phyloP scores from a whole-genome alignment of 2,888 invertebrate genomes.

The Suillia variegata region DNA sequence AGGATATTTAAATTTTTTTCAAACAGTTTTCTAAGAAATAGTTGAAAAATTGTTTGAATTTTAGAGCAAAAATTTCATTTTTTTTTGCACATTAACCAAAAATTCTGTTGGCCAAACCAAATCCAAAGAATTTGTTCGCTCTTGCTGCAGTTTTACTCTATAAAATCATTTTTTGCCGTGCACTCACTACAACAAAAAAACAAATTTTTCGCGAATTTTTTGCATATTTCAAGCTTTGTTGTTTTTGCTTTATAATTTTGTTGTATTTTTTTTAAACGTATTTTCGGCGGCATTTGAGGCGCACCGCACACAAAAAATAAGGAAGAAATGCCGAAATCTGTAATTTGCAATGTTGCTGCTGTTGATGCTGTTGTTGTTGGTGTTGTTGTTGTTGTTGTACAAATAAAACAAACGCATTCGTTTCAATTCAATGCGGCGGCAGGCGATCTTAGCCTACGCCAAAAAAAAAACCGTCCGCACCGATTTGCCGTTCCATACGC shows the following conservation, averaged over 20 bases:
- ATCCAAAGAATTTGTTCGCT: too few species aligned
- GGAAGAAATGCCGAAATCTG: constrained; percentile 19
- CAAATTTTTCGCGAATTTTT: too few species aligned
- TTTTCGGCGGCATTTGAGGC: constrained; percentile 10
- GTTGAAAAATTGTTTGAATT: too few species aligned
- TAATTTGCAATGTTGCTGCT: constrained; percentile 24
- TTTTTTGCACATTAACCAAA: too few species aligned
- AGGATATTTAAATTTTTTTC: too few species aligned
- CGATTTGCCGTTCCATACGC: too few species aligned
- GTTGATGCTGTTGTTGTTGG: constrained; percentile 9
- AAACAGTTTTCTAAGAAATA: too few species aligned
- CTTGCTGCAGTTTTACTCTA: too few species aligned
- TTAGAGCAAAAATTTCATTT: too few species aligned
- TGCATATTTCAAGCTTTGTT: constrained; percentile 3
- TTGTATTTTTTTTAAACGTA: constrained; percentile 14
- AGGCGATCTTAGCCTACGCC: constrained; percentile 16
- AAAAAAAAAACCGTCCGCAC: constrained; percentile 10
- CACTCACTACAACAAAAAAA: constrained; percentile 2
- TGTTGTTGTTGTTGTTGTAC: constrained; percentile 4
- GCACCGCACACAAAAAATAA: constrained; percentile 15
- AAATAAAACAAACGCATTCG: constrained; percentile 15
- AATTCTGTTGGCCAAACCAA: too few species aligned
- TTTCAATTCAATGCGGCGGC: not conserved
- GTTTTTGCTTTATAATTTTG: constrained; percentile 6
- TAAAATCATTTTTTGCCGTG: too few species aligned